Conservation (phyloP, 2,113 vertebrate genomes). For the Siniperca knerii region DNA sequence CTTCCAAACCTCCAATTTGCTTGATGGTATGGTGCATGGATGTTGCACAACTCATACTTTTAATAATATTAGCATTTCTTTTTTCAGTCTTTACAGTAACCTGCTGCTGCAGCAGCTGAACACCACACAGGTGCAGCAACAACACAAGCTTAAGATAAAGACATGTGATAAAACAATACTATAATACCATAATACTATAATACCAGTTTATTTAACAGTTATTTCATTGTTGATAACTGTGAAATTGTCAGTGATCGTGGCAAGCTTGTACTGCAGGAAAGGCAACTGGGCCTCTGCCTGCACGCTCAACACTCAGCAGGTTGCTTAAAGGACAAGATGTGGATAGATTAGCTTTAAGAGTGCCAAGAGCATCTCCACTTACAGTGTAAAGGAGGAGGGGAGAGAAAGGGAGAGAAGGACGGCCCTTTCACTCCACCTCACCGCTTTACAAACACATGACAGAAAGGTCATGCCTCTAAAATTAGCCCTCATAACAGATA, state of each 20-base stretch:
- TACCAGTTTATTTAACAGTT: neutral
- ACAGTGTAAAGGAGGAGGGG: conserved; percentile 52
- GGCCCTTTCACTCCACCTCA: conserved; percentile 21
- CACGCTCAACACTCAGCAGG: neutral
- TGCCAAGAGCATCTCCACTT: conserved; percentile 71
- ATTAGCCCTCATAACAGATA: conserved; percentile 66
- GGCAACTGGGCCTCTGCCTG: neutral
- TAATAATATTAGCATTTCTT: neutral
- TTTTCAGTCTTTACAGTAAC: conserved; percentile 16
- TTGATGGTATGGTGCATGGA: neutral
- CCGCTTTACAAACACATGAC: conserved; percentile 65
- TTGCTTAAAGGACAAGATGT: conserved; percentile 71
- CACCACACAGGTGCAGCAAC: conserved; percentile 2
- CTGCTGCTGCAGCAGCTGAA: neutral
- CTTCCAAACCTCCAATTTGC: neutral
- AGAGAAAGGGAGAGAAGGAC: conserved; percentile 22
- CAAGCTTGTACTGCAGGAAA: conserved; percentile 16
- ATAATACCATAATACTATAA: neutral
- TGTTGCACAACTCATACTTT: neutral
- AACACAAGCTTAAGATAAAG: neutral
- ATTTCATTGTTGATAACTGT: neutral
- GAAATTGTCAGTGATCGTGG: neutral
- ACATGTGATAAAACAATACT: neutral
- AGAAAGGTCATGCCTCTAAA: conserved; percentile 81
- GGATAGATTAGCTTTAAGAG: conserved; percentile 57